A percentile compares a stretch with the other conserved stretches of the same genome.
phyloP scores from a whole-genome alignment of 2,113 vertebrate species.

The Larimichthys crocea region DNA sequence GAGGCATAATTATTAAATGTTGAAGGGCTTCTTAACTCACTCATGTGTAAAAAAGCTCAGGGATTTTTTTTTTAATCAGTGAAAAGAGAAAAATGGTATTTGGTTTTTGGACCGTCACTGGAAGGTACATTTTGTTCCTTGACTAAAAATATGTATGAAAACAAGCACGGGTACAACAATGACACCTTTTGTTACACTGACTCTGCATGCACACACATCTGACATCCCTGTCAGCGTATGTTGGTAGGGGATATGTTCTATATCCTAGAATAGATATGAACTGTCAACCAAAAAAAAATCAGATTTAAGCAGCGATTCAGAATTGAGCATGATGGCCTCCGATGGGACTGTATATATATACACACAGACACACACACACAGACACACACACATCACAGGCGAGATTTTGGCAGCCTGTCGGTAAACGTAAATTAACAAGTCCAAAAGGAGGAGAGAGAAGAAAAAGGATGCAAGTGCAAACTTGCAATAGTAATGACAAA shows the following conservation, averaged over 20 bases:
- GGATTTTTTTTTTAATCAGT: background rate
- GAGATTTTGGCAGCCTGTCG: background rate
- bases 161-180: background rate
- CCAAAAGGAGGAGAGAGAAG: background rate
- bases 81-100: background rate
- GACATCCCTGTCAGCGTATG: constrained; percentile 39
- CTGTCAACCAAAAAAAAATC: constrained; percentile 27
- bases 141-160: constrained; percentile 39
- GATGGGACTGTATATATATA: background rate
- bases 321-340: constrained; percentile 9
- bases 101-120: background rate
- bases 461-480: background rate
- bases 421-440: background rate
- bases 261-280: constrained; percentile 61
- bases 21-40: background rate
- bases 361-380: background rate
- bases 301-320: constrained; percentile 33
- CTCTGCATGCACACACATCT: background rate
- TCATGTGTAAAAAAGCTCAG: background rate
- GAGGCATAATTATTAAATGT: background rate
- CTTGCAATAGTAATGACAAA: background rate
- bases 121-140: background rate
- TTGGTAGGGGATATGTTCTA: constrained; percentile 9
- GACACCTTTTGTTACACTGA: constrained; percentile 7
- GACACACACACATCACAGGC: constrained; percentile 10